Evolutionary conservation across 2,888 invertebrate genomes (phyloP), one percentile per base, ranked within the genome.

Genomic region (Phragmatobia fuliginosa): DNA sequence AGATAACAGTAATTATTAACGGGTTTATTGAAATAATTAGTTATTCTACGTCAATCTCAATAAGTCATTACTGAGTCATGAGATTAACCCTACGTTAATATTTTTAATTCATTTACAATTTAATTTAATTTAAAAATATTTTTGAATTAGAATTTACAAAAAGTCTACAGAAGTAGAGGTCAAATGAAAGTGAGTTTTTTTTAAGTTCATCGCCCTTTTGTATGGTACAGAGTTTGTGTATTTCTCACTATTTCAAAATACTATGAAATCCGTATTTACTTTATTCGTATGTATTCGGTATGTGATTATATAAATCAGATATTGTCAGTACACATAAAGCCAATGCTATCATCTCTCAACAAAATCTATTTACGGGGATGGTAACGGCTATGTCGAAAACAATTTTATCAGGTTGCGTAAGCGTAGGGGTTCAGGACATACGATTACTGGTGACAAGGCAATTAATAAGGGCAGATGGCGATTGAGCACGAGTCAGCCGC

Each of bases 401-500:
- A 87, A 85, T 87, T 85, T 82, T 77, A 82, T 83, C 80, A 82
- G 82, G 87, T 82, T 86, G 85, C 84, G 85, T 85, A 81, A 79
- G 80, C 80, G 80, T 83, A 71, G 71, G 71, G 83, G 83, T 80
- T 80, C 65, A 90, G 92, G 91, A 91, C 90, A 88, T 88, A 91
- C 91, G 93, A 93, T 92, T 92, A 92, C 90, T 86, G 88, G 88
- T 93, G 94, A 94, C 94, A 93, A 92, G 93, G 93, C 94, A 94
- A 94, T 94, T 94, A 94, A 94, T 94, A 94, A 94, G 93, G 93
- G 93, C 92, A 92, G 93, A 93, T 92, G 93, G 94, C 94, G 94
- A 94, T 94, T 94, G 94, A 91, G 92, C 94, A 93, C 94, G 93
- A 93, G 90, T 92, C 93, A 91, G 88, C 90, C 91, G 90, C 87